A percentile compares a stretch with the other conserved stretches of the same genome.
Evolutionary conservation across 2,113 vertebrate genomes (phyloP).

Genomic region (Montifringilla adamsi): DNA sequence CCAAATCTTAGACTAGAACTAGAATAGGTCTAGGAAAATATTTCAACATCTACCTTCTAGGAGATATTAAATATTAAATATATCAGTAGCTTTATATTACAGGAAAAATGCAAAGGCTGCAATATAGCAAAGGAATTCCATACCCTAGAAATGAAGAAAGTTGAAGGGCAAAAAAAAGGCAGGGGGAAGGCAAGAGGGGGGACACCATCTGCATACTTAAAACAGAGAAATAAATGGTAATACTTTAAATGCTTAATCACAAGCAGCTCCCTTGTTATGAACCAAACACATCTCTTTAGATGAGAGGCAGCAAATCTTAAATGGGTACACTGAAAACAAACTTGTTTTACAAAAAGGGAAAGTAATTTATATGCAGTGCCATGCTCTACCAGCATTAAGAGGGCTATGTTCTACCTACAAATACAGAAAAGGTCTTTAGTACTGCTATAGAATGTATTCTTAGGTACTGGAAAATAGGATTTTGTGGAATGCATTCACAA

Average conservation of each 20-base stretch:
- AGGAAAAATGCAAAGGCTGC: not conserved
- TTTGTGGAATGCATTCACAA: not conserved
- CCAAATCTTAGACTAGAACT: not conserved
- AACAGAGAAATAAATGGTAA: not conserved
- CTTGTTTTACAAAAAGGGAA: not conserved
- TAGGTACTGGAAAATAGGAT: slow-evolving; percentile 1
- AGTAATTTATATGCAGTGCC: slow-evolving; percentile 10
- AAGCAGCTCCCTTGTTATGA: not conserved
- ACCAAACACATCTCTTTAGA: not conserved
- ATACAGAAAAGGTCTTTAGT: not conserved
- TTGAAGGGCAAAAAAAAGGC: not conserved
- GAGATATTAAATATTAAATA: not conserved
- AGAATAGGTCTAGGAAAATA: not conserved
- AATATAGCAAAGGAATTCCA: not conserved
- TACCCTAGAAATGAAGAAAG: not conserved
- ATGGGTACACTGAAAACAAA: not conserved
- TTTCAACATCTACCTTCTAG: not conserved
- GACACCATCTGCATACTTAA: not conserved
- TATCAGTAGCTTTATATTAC: not conserved
- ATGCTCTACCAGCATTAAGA: not conserved
- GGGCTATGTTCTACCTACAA: slow-evolving; percentile 17
- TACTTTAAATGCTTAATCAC: not conserved
- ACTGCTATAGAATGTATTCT: not conserved
- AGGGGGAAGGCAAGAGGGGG: rapidly evolving
- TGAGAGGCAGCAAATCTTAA: not conserved